Evolutionary conservation across 2,797 vertebrate genomes (phyloP), one percentile per base, ranked within the genome.

Genomic region (Danio choprae): DNA sequence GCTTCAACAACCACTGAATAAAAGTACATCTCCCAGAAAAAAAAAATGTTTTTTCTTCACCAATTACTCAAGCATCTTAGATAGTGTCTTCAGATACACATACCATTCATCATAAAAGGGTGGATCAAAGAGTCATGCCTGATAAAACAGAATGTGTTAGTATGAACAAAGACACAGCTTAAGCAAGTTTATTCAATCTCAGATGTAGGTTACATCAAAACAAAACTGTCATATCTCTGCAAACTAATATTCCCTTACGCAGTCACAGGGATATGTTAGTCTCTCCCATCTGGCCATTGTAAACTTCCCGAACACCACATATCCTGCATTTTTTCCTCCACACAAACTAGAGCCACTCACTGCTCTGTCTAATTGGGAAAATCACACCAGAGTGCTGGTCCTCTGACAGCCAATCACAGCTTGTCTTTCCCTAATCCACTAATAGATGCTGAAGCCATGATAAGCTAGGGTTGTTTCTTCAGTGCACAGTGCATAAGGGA

Each of bases 211-310:
- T 20, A 18, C n/a, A 60, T 55, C 22, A 46, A 65, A 40, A 6
- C 48, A 51, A 29, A 51, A 12, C 29, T 62, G 20, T 3, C 64
- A 81, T n/a, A n/a, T 81, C 74, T 77, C 58, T 59, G 67, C 63
- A 76, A 72, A 51, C 46, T 71, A 46, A 13, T 46, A 11, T 38
- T 16, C n/a, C 43, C 12, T 78, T 70, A n/a, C 48, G 43, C 20
- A 77, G 62, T 43, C 38, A n/a, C 63, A 43, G 20, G 29, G 51
- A 82, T 80, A 29, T 29, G 29, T 29, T 29, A 74, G 70, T 62
- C 73, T 58, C 70, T 58, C 48, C 80, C 84, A 79, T 76, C 77
- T 82, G 80, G 82, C 67, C 79, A 69, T 59, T 59, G n/a, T 68
- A 73, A 80, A 79, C 18, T 74, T 69, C 29, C 50, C 64, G 69